A percentile compares a stretch with the other conserved stretches of the same genome.
phyloP scores from a whole-genome alignment of 2,797 vertebrate genomes.

The Phalloptychus januarius region DNA sequence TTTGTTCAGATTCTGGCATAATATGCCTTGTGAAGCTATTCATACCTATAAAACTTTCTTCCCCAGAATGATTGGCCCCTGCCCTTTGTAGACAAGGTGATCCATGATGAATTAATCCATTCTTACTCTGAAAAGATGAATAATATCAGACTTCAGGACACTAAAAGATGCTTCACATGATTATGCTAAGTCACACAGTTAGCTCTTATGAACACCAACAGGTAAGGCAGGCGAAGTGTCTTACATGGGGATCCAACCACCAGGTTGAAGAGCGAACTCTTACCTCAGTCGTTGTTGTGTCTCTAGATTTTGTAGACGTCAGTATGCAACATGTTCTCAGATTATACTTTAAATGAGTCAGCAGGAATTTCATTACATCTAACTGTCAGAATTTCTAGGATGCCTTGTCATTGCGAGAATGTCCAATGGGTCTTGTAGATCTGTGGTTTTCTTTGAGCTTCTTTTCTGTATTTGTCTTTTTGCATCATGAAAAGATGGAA shows the following conservation, averaged over 20 bases:
- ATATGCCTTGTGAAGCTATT: not conserved
- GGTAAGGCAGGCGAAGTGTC: no score
- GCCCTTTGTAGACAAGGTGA: no score
- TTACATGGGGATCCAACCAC: no score
- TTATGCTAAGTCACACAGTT: no score
- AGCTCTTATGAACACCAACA: no score
- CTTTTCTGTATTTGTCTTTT: not conserved
- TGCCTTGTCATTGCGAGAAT: not conserved
- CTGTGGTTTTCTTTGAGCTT: not conserved
- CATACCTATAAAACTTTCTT: not conserved
- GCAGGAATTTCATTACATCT: conserved; percentile 7
- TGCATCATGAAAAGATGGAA: conserved; percentile 85
- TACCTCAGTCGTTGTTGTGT: not conserved
- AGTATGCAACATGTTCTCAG: conserved; percentile 10
- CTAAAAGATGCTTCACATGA: no score
- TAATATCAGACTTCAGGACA: no score
- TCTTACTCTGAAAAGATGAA: conserved; percentile 18
- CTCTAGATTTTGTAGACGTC: conserved; percentile 22
- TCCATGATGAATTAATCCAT: conserved; percentile 21
- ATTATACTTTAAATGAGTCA: conserved; percentile 30
- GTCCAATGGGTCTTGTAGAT: not conserved
- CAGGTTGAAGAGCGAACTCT: no score
- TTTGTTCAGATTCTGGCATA: not conserved
- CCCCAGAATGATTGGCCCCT: no score
- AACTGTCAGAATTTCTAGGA: not conserved